Base-by-base conservation (phyloP, 2,113 vertebrate species). In the Fregata magnificens region DNA sequence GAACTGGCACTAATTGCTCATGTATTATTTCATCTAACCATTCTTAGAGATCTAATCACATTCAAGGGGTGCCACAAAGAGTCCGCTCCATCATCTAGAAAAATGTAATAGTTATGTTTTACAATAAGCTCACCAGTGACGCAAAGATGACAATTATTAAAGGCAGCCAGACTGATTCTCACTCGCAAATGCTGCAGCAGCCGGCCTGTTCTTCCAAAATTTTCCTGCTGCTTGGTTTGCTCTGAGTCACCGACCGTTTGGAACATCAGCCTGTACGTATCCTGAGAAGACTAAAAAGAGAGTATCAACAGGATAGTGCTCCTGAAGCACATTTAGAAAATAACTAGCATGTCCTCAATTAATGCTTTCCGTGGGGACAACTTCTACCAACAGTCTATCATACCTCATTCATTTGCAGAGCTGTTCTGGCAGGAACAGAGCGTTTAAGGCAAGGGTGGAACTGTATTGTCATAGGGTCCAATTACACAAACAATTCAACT, bases 381-480 rank as follows among this genome's bases (percentile, higher is more conserved):
- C n/a, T 80, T 49, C 56, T 79, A 16, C 53, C 3, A 7, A 76
- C 42, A 77, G 22, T 34, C 44, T 21, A 82, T 36, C 34, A 13
- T 16, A 36, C 10, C 21, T 71, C 50, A 47, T 38, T 45, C 45
- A 32, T 26, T 61, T 80, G 21, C 66, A 56, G 83, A 80, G 69
- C 29, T 77, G 16, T 47, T 88, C 42, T 25, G 47, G 20, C 12
- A 80, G 45, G 25, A 83, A 47, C 25, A 58, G 17, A 40, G n/a
- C 9, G 26, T 80, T 71, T 44, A 70, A 81, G 29, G 38, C 0
- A 0, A n/a, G 8, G 9, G 26, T 1, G 2, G 49, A 70, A 44
- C 13, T 18, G 31, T 15, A 16, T 13, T 28, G 14, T 38, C 50
- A 38, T 10, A 59, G 32, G 45, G 67, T 53, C 17, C 58, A 84